Evolutionary conservation across 2,113 vertebrate species (phyloP), one percentile per base, ranked within the genome.

Genomic region (Capricornis sumatraensis): DNA sequence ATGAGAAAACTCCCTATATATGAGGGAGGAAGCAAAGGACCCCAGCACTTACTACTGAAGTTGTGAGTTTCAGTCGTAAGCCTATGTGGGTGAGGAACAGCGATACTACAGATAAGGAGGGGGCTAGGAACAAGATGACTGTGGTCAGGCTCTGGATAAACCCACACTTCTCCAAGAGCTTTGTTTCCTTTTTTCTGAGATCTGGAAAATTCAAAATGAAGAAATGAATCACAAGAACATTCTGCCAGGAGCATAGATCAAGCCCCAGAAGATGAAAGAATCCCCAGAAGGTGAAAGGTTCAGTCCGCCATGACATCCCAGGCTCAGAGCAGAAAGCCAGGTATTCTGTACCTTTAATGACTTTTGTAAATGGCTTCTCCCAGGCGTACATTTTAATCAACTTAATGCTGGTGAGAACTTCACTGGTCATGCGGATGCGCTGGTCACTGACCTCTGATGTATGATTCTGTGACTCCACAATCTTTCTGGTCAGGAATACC

Each of bases 311-410:
- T 27, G 43, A 36, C 17, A 7, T 7, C 43, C 3, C 27, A 53
- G 36, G 25, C n/a, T 89, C 57, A 4, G 82, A 57, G 52, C 15
- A 13, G 40, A 85, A 79, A 67, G 40, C n/a, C 33, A 12, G 4
- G 1, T 33, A 52, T 78, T 33, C 60, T 28, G 15, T 97, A 99
- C 99, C 99, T 97, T 97, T 55, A 21, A 99, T 98, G 64, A 97
- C 98, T 94, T 98, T 91, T 85, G 98, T 98, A 94, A 99, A 99
- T 43, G 98, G 99, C 43, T 98, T 99, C 92, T 99, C 99, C 99
- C 99, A 99, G 8, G 99, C 98, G 10, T 99, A 99, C 99, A 99
- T 99, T 97, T 99, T 99, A 97, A 99, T 99, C n/a, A 99, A 98
- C 95, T 99, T 99, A 76, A 99, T 98, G 97, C 97, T 98, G 89